These are phyloP conservation scores for Chrysochloris asiatica DNA, from an alignment of 2,113 vertebrate genomes.

Conservation along the genomic window DNA sequence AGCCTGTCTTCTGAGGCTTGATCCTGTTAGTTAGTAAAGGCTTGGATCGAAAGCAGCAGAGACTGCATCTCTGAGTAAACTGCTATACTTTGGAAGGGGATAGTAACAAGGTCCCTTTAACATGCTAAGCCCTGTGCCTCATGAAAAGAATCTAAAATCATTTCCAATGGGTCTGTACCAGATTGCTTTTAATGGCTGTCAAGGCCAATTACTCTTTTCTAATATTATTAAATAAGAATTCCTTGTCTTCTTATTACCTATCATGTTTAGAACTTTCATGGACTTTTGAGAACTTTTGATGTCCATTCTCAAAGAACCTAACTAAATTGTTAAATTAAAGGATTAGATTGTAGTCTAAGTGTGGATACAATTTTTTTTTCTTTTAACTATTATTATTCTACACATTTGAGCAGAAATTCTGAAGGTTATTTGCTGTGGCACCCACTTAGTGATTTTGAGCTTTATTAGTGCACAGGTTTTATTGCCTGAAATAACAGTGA, in stretches of 20 bases:
- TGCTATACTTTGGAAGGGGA: neutral
- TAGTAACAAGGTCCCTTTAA: neutral
- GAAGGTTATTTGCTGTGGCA: neutral
- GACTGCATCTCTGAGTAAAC: neutral
- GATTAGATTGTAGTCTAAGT: neutral
- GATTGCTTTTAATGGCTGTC: neutral
- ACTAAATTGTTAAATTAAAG: neutral
- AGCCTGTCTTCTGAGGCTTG: neutral
- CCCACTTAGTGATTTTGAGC: neutral
- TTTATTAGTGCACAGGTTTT: neutral
- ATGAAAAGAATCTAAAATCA: neutral
- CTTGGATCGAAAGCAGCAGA: neutral
- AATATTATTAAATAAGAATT: neutral
- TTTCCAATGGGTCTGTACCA: neutral
- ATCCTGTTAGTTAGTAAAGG: neutral
- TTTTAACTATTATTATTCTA: neutral
- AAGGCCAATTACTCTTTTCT: neutral
- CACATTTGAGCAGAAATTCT: neutral
- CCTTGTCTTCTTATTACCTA: neutral
- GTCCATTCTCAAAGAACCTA: neutral
- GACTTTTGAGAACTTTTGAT: neutral
- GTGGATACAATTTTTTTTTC: neutral
- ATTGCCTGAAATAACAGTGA: neutral
- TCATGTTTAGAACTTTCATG: constrained; percentile 17
- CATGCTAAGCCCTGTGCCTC: neutral